A percentile compares a stretch with the other conserved stretches of the same genome.
These are phyloP conservation scores for Lordiphosa fenestrarum DNA, from an alignment of 2,888 invertebrate species.

Conservation along the genomic window DNA sequence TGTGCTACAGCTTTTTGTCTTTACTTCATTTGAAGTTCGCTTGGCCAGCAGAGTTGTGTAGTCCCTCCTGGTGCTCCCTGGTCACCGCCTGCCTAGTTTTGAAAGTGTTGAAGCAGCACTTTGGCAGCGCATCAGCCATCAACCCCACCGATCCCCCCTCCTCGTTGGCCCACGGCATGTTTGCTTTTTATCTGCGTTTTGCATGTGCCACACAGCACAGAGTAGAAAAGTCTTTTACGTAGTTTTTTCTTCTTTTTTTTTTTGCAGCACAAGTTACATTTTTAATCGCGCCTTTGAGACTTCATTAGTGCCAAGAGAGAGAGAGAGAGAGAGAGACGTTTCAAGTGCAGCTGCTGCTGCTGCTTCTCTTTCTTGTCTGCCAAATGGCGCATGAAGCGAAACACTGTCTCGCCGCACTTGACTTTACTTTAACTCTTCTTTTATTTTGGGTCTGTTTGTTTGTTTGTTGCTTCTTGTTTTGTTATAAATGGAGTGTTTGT, in stretches of 20 bases:
- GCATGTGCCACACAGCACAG: conserved; percentile 42
- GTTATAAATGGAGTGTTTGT: conserved; percentile 68
- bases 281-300: conserved; percentile 75
- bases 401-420: conserved; percentile 44
- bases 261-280: conserved; percentile 69
- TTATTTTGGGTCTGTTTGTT: conserved; percentile 7
- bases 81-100: conserved; percentile 30
- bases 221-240: conserved; percentile 29
- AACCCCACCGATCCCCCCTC: conserved; percentile 31
- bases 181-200: conserved; percentile 69
- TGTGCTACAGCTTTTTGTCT: conserved; percentile 74
- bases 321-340: conserved; percentile 38
- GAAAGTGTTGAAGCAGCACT: conserved; percentile 75
- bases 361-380: conserved; percentile 59
- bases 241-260: conserved; percentile 49
- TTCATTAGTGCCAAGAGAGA: conserved; percentile 62
- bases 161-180: conserved; percentile 48
- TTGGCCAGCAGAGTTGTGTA: conserved; percentile 17
- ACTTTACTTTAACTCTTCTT: conserved; percentile 53
- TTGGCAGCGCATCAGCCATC: conserved; percentile 66
- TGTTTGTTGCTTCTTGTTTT: conserved; percentile 17
- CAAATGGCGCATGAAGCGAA: conserved; percentile 67
- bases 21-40: conserved; percentile 67
- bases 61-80: conserved; percentile 14
- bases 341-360: conserved; percentile 61